Base-by-base conservation (phyloP, 2,797 vertebrate genomes). In the Betta splendens region DNA sequence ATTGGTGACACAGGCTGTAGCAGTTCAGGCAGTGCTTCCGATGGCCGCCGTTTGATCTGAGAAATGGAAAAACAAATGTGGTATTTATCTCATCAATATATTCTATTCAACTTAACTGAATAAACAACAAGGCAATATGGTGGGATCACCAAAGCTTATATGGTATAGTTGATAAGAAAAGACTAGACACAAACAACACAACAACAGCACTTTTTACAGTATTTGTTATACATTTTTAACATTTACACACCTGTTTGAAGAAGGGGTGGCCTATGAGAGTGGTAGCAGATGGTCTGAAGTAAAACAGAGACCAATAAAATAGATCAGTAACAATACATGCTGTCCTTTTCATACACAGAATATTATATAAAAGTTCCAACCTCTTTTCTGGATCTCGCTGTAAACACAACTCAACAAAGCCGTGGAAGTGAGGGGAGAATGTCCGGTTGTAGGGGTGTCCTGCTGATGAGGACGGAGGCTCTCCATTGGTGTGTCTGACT, bases 191-290 rank as follows among this genome's bases (percentile, higher is more conserved):
- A n/a, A n/a, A n/a, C n/a, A 2, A 31, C 11, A 25, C 23, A 25
- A n/a, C n/a, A n/a, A 25, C 4, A 25, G 23, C 23, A n/a, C n/a
- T n/a, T n/a, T n/a, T 38, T n/a, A 26, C 22, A 25, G 16, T 2
- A 37, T 18, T 38, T 16, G 9, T 5, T 15, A 7, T 13, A 7
- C 16, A 22, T 55, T 7, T 59, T n/a, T n/a, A n/a, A n/a, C n/a
- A n/a, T n/a, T n/a, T 33, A 71, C 88, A 76, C 87, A 99, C 98
- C 96, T 99, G 98, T 89, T 98, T 99, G 82, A 99, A 96, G 86
- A 99, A 99, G 11, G 96, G 94, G 80, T 99, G 97, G 57, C 92
- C 92, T 60, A 93, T 91, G 45, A 99, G 92, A 60, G 91, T 46
- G 36, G 90, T 86, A 52, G 98, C 96, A 0, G 94, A 96, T 0